A percentile compares a stretch with the other conserved stretches of the same genome.
Evolutionary conservation across 2,888 invertebrate species (phyloP).

Genomic region (Mayetiola destructor): DNA sequence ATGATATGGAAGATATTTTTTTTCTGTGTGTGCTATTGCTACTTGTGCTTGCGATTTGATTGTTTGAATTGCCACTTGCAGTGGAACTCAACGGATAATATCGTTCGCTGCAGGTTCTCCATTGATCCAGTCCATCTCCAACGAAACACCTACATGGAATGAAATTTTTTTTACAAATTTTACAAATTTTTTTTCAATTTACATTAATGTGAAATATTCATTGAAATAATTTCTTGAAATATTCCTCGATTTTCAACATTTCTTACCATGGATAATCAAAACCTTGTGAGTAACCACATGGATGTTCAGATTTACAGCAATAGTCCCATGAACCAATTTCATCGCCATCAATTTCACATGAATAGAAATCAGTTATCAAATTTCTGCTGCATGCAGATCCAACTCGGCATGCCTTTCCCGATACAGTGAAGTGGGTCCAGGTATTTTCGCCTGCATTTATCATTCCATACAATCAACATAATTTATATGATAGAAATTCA

Average conservation of each 20-base stretch:
- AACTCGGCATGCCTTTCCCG: constrained; percentile 60
- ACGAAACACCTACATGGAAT: constrained; percentile 59
- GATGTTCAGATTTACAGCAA: constrained; percentile 67
- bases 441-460: constrained; percentile 38
- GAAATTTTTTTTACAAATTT: constrained; percentile 7
- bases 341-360: constrained; percentile 62
- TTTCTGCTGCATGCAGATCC: constrained; percentile 59
- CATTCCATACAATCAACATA: constrained; percentile 12
- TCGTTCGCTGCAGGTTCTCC: constrained; percentile 74
- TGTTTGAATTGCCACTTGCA: not conserved
- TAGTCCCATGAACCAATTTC: constrained; percentile 68
- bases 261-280: constrained; percentile 67
- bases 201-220: not conserved
- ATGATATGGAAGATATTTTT: constrained; percentile 14
- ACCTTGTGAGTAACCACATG: constrained; percentile 71
- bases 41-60: not conserved
- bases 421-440: constrained; percentile 66
- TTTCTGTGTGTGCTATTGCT: constrained; percentile 16
- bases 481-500: no score
- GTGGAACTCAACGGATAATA: constrained; percentile 45
- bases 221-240: no score
- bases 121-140: constrained; percentile 60
- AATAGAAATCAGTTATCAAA: constrained; percentile 64
- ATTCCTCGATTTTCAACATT: not conserved
- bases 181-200: not conserved